Conservation (phyloP, 1,140 invertebrate species). For the Proales similis region DNA sequence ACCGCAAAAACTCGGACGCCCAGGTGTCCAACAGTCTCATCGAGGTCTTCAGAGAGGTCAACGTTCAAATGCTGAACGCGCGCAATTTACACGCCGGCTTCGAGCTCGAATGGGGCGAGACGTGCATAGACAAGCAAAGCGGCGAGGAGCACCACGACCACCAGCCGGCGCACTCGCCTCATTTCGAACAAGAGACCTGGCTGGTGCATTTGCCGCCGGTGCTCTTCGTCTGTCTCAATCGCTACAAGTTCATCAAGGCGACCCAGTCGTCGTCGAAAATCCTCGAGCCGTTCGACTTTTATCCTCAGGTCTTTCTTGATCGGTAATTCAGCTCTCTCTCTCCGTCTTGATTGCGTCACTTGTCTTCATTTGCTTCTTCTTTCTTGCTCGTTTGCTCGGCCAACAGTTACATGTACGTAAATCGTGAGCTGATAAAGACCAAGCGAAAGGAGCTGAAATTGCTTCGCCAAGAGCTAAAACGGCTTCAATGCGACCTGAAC, state of each 20-base stretch:
- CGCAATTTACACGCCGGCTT: conserved; percentile 54
- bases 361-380: too few relatives aligned
- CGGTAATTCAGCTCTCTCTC: too few relatives aligned
- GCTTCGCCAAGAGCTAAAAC: conserved; percentile 50
- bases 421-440: conserved; percentile 50
- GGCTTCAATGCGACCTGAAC: conserved; percentile 50
- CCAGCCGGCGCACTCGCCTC: neutral
- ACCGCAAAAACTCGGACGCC: conserved; percentile 52
- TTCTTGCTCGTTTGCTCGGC: too few relatives aligned
- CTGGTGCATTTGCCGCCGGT: conserved; percentile 54
- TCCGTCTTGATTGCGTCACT: too few relatives aligned
- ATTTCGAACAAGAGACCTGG: conserved; percentile 46
- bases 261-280: conserved; percentile 44
- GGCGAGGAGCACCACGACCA: too few relatives aligned
- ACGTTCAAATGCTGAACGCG: conserved; percentile 54
- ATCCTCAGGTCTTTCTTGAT: conserved; percentile 55
- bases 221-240: conserved; percentile 55
- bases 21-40: conserved; percentile 42
- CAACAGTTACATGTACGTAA: conserved; percentile 55
- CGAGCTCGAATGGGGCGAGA: conserved; percentile 50
- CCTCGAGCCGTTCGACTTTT: conserved; percentile 56
- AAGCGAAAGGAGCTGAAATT: conserved; percentile 53
- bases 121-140: conserved; percentile 3
- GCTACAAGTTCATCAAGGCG: conserved; percentile 51
- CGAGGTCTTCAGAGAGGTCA: conserved; percentile 56